A percentile compares a stretch with the other conserved stretches of the same genome.
Evolutionary conservation across 2,113 vertebrate genomes (phyloP).

Genomic region (Oncorhynchus keta): DNA sequence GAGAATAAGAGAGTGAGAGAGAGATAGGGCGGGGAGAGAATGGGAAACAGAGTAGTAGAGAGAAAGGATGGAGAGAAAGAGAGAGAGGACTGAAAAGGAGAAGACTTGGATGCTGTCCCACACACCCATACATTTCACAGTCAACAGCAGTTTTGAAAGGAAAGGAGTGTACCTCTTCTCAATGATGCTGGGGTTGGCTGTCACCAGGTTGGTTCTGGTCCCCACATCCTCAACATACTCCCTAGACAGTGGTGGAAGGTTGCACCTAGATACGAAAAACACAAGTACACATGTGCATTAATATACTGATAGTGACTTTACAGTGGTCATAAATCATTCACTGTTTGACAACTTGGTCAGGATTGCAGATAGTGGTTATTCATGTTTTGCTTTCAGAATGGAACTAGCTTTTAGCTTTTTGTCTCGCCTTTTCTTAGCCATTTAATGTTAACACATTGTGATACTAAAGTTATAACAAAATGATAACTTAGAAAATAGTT

Average conservation of each 20-base stretch:
- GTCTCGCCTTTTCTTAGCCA: no score
- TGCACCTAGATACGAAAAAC: conserved; percentile 81
- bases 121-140: not conserved
- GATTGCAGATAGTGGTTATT: no score
- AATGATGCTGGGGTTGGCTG: conserved; percentile 97
- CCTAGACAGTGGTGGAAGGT: conserved; percentile 90
- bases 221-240: conserved; percentile 90
- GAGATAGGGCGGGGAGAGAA: not conserved
- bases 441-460: no score
- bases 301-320: not conserved
- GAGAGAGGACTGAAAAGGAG: not conserved
- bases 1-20: not conserved
- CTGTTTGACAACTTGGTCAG: not conserved
- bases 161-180: conserved; percentile 83
- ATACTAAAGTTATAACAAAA: no score
- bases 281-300: not conserved
- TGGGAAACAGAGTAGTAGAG: not conserved
- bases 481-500: not conserved
- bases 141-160: not conserved
- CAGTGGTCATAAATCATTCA: not conserved
- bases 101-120: not conserved
- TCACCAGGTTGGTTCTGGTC: conserved; percentile 88
- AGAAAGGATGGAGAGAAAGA: not conserved
- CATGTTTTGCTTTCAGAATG: no score
- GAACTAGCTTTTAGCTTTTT: no score